phyloP scores from a whole-genome alignment of 1,140 invertebrate genomes.

The Drosophila rhopaloa region DNA sequence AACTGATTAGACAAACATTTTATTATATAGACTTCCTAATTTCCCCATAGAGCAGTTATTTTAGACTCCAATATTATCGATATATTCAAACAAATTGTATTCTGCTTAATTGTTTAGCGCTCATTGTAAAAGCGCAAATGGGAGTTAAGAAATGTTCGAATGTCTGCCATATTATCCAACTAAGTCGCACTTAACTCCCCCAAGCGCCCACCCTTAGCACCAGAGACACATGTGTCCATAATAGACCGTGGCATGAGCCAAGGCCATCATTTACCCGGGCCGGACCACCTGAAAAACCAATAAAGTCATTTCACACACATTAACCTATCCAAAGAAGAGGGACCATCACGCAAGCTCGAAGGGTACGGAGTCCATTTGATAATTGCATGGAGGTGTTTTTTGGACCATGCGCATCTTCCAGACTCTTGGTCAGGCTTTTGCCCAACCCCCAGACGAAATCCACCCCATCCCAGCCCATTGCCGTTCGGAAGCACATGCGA shows the following conservation, averaged over 20 bases:
- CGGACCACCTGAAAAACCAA: conserved; percentile 60
- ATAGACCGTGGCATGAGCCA: conserved; percentile 41
- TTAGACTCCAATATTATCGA: conserved; percentile 21
- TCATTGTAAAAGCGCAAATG: conserved; percentile 4
- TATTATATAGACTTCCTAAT: not conserved
- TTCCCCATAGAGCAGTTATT: conserved; percentile 3
- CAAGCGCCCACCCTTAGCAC: conserved; percentile 18
- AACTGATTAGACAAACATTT: not conserved
- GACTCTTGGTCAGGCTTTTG: conserved; percentile 50
- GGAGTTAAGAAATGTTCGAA: conserved; percentile 13
- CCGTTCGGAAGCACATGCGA: conserved; percentile 64
- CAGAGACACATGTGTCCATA: conserved; percentile 49
- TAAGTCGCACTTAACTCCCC: conserved; percentile 50
- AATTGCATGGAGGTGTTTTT: conserved; percentile 66
- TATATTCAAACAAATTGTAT: too few species aligned
- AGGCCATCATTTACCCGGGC: conserved; percentile 42
- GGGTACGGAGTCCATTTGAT: conserved; percentile 66
- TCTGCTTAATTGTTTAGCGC: conserved; percentile 32
- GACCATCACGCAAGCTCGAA: conserved; percentile 24
- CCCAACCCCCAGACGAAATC: conserved; percentile 6
- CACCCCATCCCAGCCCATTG: conserved; percentile 3
- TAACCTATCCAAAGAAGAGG: conserved; percentile 43
- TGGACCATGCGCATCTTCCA: conserved; percentile 47
- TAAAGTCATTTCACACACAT: conserved; percentile 77
- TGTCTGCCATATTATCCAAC: conserved; percentile 48